A percentile compares a stretch with the other conserved stretches of the same genome.
Conservation (phyloP, 2,888 invertebrate genomes). For the Folsomia manolachei region DNA sequence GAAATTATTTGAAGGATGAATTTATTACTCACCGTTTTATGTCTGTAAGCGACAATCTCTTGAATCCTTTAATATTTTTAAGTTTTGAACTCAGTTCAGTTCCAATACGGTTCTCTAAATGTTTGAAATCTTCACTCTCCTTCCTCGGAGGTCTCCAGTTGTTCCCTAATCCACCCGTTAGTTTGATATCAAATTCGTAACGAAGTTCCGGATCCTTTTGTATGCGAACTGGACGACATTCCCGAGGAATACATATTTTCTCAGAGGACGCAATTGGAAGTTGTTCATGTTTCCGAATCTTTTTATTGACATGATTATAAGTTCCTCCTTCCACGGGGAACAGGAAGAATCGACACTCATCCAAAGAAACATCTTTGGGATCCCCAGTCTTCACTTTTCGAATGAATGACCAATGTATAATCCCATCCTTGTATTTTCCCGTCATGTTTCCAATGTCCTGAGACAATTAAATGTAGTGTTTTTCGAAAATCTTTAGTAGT, state of each 20-base stretch:
- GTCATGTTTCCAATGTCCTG: constrained; percentile 71
- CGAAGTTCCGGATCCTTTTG: constrained; percentile 57
- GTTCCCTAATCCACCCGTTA: constrained; percentile 67
- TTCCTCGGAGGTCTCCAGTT: constrained; percentile 71
- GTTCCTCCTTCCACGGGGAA: constrained; percentile 80
- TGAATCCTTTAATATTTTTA: constrained; percentile 68
- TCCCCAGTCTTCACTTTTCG: constrained; percentile 75
- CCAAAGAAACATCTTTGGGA: constrained; percentile 50
- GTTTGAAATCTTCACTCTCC: constrained; percentile 70
- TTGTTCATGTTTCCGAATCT: constrained; percentile 74
- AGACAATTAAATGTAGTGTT: neutral
- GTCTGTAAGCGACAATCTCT: constrained; percentile 66
- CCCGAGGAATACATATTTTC: constrained; percentile 69
- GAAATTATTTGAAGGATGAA: neutral
- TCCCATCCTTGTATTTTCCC: constrained; percentile 71
- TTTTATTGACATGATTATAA: constrained; percentile 79
- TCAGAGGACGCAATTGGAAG: constrained; percentile 71
- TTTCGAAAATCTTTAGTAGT: neutral
- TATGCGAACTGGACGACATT: constrained; percentile 37
- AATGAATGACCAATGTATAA: constrained; percentile 73
- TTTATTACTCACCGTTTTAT: constrained; percentile 60
- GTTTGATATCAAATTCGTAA: constrained; percentile 45
- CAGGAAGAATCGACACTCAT: constrained; percentile 74
- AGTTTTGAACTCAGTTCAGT: constrained; percentile 65
- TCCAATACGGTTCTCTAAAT: constrained; percentile 66